Conservation (phyloP, 2,113 vertebrate genomes). For the Crotalus horridus region DNA sequence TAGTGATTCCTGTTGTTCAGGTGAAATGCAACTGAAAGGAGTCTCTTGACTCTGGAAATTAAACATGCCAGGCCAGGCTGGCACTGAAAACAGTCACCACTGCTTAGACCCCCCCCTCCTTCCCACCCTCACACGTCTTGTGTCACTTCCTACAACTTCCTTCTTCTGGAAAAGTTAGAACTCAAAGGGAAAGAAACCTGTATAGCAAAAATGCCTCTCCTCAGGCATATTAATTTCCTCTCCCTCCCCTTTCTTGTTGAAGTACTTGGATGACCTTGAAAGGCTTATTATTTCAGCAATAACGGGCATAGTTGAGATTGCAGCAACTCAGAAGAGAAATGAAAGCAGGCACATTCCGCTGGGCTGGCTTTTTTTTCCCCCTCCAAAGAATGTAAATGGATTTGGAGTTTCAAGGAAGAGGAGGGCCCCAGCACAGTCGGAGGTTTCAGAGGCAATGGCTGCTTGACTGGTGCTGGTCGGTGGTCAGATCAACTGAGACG, state of each 20-base stretch:
- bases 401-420: conserved; percentile 5
- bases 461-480: not conserved
- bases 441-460: not conserved
- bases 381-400: not conserved
- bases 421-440: not conserved
- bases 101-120: not conserved
- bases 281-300: conserved; percentile 36
- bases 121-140: not conserved
- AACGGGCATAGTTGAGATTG: conserved; percentile 22
- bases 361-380: not conserved
- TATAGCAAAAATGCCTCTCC: not conserved
- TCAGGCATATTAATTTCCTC: not conserved
- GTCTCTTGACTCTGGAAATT: not conserved
- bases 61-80: not conserved
- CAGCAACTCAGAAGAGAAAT: conserved; percentile 7
- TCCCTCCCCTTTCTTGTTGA: not conserved
- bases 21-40: not conserved
- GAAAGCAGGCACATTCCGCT: conserved; percentile 16
- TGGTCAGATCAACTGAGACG: not conserved
- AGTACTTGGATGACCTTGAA: conserved; percentile 30
- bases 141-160: not conserved
- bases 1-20: not conserved
- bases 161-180: not conserved
- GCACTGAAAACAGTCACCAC: not conserved
- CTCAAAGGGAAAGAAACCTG: not conserved